phyloP scores from a whole-genome alignment of 2,797 vertebrate species.

The Sebastolobus altivelis region DNA sequence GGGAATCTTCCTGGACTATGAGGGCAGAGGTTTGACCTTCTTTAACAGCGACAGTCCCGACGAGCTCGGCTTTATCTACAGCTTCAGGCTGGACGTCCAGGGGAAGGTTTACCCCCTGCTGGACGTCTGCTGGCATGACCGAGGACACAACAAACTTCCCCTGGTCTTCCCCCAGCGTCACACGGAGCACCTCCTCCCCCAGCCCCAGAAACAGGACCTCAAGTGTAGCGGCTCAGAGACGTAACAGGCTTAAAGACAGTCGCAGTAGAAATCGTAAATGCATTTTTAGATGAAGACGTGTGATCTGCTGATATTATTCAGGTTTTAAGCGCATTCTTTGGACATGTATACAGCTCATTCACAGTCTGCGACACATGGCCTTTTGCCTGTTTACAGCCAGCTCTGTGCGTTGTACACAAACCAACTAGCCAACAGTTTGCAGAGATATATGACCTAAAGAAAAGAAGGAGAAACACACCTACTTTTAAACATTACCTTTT shows the following conservation, averaged over 20 bases:
- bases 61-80: constrained; percentile 86
- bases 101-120: constrained; percentile 89
- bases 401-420: too few relatives aligned
- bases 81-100: constrained; percentile 88
- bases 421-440: too few relatives aligned
- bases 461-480: too few relatives aligned
- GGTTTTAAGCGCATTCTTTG: too few relatives aligned
- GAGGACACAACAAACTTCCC: constrained; percentile 84
- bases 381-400: too few relatives aligned
- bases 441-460: too few relatives aligned
- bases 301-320: too few relatives aligned
- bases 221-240: not conserved
- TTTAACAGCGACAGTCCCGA: constrained; percentile 84
- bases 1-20: constrained; percentile 88
- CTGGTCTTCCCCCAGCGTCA: constrained; percentile 75
- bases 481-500: too few relatives aligned
- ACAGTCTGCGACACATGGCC: too few relatives aligned
- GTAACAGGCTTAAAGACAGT: not conserved
- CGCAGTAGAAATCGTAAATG: too few relatives aligned
- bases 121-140: constrained; percentile 89
- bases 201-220: not conserved
- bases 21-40: constrained; percentile 86
- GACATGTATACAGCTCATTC: too few relatives aligned
- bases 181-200: not conserved
- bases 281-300: too few relatives aligned